Evolutionary conservation across 2,113 vertebrate species (phyloP).

Genomic region (Podarcis muralis): DNA sequence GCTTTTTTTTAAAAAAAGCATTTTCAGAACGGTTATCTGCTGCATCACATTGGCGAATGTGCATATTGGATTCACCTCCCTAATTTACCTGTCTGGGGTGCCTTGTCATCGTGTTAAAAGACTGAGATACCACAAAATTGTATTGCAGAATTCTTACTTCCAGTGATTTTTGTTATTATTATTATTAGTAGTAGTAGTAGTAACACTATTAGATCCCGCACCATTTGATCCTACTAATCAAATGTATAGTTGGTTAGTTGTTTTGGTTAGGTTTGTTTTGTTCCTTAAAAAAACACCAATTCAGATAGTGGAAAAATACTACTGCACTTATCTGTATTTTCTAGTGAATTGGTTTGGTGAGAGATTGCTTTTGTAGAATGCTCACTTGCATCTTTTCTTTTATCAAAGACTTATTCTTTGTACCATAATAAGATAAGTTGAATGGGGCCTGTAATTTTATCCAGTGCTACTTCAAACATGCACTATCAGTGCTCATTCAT

Average conservation of each 20-base stretch:
- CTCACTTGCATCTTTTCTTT: constrained; percentile 40
- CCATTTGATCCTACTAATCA: background rate
- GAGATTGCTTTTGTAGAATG: constrained; percentile 34
- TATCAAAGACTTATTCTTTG: constrained; percentile 47
- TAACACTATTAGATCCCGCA: background rate
- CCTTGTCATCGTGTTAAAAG: background rate
- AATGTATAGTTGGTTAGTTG: background rate
- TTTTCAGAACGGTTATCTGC: too few relatives aligned
- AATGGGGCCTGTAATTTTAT: constrained; percentile 48
- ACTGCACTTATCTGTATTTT: background rate
- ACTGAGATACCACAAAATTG: background rate
- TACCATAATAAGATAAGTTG: constrained; percentile 38
- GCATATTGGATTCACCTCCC: background rate
- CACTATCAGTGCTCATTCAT: constrained; percentile 50
- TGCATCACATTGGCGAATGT: too few relatives aligned
- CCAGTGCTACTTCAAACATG: constrained; percentile 39
- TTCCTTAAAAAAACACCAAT: background rate
- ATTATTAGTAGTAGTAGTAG: too few relatives aligned
- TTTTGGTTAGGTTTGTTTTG: background rate
- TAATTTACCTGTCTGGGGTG: background rate
- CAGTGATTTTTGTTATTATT: too few relatives aligned
- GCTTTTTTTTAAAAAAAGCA: too few relatives aligned
- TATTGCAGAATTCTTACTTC: too few relatives aligned
- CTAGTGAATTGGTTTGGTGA: background rate
- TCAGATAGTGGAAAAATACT: background rate